These are phyloP conservation scores for Caenorhabditis plicata DNA, from an alignment of 2,888 invertebrate genomes.

Conservation along the genomic window DNA sequence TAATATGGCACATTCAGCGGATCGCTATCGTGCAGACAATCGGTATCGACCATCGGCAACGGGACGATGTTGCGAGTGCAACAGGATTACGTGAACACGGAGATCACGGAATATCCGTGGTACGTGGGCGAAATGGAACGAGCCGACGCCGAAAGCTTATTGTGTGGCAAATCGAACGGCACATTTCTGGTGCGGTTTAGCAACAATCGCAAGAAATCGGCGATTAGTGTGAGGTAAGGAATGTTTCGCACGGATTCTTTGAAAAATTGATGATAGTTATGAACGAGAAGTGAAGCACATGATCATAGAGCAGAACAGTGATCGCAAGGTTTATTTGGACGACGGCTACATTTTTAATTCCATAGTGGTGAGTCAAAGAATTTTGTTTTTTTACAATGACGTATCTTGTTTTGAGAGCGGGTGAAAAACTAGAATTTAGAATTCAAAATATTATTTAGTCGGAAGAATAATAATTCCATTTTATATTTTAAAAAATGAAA, in stretches of 20 bases:
- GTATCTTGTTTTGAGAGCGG: neutral
- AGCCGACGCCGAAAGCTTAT: constrained; percentile 47
- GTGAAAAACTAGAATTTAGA: constrained; percentile 1
- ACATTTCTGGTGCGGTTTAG: constrained; percentile 68
- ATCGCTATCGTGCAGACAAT: no score
- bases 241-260: neutral
- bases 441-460: no score
- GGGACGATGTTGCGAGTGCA: constrained; percentile 7
- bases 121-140: constrained; percentile 56
- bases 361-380: constrained; percentile 72
- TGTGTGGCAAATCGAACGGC: constrained; percentile 66
- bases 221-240: constrained; percentile 67
- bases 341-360: constrained; percentile 86
- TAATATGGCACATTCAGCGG: no score
- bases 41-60: constrained; percentile 9
- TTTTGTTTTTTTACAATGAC: no score
- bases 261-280: constrained; percentile 46
- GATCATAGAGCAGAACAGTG: constrained; percentile 65
- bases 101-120: constrained; percentile 52
- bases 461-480: neutral
- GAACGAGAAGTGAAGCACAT: constrained; percentile 67
- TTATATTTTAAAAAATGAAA: neutral
- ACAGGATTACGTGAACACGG: constrained; percentile 50
- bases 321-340: constrained; percentile 77
- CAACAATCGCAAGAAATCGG: constrained; percentile 63